A percentile compares a stretch with the other conserved stretches of the same genome.
These are phyloP conservation scores for Hippotragus niger DNA, from an alignment of 2,113 vertebrate species.

Conservation along the genomic window DNA sequence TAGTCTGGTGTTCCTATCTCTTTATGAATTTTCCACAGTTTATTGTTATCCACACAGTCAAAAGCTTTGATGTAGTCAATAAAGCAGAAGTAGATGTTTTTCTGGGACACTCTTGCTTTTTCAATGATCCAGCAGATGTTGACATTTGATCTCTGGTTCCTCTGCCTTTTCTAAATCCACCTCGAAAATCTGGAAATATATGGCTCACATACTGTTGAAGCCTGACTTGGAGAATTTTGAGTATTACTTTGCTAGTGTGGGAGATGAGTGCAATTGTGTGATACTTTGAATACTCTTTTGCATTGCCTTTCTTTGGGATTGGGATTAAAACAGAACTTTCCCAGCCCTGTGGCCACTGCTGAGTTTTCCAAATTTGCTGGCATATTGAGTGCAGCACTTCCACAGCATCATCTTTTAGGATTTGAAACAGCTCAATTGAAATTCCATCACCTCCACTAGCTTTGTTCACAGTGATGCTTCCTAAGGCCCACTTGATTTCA, in stretches of 20 bases:
- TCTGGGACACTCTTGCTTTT: not conserved
- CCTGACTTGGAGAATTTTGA: not conserved
- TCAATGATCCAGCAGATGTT: not conserved
- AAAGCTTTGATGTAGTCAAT: not conserved
- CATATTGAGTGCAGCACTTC: not conserved
- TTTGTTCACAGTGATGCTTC: fast-evolving
- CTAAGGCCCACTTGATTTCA: not conserved
- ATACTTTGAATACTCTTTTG: not conserved
- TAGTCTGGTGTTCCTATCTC: not conserved
- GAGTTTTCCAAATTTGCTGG: not conserved
- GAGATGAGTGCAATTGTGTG: not conserved
- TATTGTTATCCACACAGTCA: not conserved
- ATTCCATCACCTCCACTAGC: not conserved
- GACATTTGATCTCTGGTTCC: not conserved
- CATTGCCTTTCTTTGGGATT: not conserved
- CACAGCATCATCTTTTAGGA: not conserved
- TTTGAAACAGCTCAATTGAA: not conserved
- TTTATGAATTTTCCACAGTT: not conserved
- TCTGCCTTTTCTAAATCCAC: not conserved
- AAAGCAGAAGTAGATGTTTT: not conserved
- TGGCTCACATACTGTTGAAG: not conserved
- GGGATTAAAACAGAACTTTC: not conserved
- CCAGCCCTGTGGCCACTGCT: not conserved
- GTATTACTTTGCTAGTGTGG: not conserved
- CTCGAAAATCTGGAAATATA: not conserved